A percentile compares a stretch with the other conserved stretches of the same genome.
These are phyloP conservation scores for Schizaphis graminum DNA, from an alignment of 2,888 invertebrate species.

Conservation along the genomic window DNA sequence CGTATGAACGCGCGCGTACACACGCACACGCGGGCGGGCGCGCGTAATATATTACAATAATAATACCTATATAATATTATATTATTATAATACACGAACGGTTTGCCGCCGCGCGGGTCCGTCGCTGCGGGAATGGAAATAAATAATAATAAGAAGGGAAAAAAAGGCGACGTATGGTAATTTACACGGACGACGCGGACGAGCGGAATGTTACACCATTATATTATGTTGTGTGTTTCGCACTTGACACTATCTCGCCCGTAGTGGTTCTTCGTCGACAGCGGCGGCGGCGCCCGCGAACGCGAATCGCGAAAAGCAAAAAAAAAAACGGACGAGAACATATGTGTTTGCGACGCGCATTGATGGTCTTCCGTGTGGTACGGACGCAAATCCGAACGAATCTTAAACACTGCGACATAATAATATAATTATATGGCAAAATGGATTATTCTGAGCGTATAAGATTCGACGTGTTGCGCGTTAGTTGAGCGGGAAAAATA, in stretches of 20 bases:
- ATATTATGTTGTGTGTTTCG: neutral
- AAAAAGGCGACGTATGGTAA: conserved; percentile 58
- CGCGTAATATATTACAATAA: neutral
- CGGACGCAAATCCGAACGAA: no score
- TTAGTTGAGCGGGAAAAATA: no score
- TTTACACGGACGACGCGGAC: conserved; percentile 29
- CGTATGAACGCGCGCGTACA: neutral
- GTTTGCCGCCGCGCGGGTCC: neutral
- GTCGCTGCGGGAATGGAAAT: conserved; percentile 53
- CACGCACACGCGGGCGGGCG: neutral
- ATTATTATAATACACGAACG: conserved; percentile 10
- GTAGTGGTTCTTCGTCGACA: neutral
- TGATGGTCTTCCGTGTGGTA: neutral
- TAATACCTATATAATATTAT: neutral
- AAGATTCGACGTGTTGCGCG: no score
- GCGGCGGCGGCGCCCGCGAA: neutral
- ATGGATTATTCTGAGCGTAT: no score
- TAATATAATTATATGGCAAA: no score
- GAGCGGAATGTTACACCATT: conserved; percentile 43
- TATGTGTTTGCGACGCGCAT: neutral
- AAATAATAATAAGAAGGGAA: conserved; percentile 43
- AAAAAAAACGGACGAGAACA: neutral
- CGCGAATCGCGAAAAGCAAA: neutral
- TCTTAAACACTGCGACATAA: no score
- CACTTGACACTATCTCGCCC: conserved; percentile 2